Base-by-base conservation (phyloP, 2,888 invertebrate genomes). In the Hirtodrosophila alboralis region DNA sequence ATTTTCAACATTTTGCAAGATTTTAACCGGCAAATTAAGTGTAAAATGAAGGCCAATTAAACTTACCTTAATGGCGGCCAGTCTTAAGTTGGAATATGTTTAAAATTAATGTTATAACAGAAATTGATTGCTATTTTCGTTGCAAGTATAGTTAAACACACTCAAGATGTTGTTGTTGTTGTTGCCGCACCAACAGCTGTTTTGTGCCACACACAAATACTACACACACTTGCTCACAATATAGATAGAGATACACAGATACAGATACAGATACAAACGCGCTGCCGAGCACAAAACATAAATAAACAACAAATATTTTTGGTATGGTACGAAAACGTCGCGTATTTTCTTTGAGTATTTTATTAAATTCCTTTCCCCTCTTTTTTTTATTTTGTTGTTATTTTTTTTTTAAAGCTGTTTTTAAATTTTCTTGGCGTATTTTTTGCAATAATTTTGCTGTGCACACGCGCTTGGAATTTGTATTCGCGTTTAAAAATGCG, bases 141-240 rank as follows among this genome's bases (percentile, higher is more conserved):
- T 40, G n/a, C n/a, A n/a, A n/a, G n/a, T n/a, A n/a, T n/a, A 27
- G 33, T 45, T 33, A 38, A 60, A 38, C 26, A 12, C 28, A 49
- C 54, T 44, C 21, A 12, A 59, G 67, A 23, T 44, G 36, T 30
- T 36, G 16, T 28, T 30, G 41, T 54, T 49, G 40, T 53, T 70
- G 43, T 75, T 63, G 48, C 58, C 38, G 64, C 67, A 63, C 62
- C 73, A 79, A 79, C 77, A 77, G 77, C 84, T 77, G 77, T 77
- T 77, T 67, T 56, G 66, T 59, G 59, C 49, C 40, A 64, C 36
- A 66, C 52, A 48, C 51, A 40, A 30, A 49, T 36, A 26, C 13
- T 48, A 26, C 18, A 21, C 13, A 30, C 21, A 18, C 16, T 21
- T 16, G 26, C 65, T 40, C 59, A 52, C 47, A 33, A 21, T n/a